Conservation (phyloP, 2,113 vertebrate genomes). For the Rhynchomys soricoides region DNA sequence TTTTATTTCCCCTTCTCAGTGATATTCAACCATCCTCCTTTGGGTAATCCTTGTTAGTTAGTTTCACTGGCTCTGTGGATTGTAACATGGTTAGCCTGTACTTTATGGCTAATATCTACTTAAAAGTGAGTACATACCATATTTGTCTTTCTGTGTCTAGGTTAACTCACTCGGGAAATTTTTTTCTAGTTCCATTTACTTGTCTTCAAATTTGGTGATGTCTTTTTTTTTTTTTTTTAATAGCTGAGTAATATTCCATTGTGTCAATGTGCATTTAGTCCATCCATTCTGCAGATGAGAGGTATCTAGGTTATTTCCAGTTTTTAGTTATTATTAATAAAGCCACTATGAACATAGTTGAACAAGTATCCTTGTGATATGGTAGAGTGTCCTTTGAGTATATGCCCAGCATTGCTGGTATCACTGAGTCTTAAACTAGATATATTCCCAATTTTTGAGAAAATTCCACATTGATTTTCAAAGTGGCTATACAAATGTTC, state of each 20-base stretch:
- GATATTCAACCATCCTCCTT: too few species aligned
- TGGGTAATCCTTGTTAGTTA: too few species aligned
- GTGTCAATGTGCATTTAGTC: background rate
- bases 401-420: background rate
- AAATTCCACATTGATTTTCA: background rate
- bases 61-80: too few species aligned
- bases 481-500: background rate
- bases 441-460: background rate
- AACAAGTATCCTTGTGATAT: background rate
- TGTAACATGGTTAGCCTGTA: too few species aligned
- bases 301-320: too few species aligned
- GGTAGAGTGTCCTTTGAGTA: background rate
- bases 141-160: background rate
- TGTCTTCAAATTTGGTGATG: background rate
- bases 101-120: too few species aligned
- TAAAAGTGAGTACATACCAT: background rate
- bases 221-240: background rate
- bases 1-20: too few species aligned
- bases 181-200: background rate
- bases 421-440: background rate
- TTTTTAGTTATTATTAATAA: background rate
- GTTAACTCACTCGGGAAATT: background rate
- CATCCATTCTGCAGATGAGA: background rate
- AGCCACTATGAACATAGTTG: background rate
- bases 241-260: background rate